A percentile compares a stretch with the other conserved stretches of the same genome.
phyloP scores from a whole-genome alignment of 2,888 invertebrate genomes.

The Ichneumon xanthorius region DNA sequence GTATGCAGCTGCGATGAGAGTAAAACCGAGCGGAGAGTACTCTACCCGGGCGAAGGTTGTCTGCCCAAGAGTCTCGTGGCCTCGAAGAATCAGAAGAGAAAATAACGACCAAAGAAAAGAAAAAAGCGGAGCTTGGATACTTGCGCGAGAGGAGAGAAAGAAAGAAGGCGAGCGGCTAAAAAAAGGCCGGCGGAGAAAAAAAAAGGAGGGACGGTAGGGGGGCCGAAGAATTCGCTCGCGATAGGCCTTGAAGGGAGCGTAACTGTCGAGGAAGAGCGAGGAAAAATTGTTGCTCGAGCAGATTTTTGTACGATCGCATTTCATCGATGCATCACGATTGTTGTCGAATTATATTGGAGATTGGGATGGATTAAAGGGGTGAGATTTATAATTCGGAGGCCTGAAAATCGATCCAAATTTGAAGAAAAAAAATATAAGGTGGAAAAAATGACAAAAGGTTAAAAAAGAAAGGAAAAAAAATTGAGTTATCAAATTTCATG shows the following conservation, averaged over 20 bases:
- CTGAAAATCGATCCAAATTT: neutral
- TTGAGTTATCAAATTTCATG: no score
- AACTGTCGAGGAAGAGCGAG: constrained; percentile 37
- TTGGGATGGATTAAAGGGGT: neutral
- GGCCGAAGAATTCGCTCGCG: constrained; percentile 64
- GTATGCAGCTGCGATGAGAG: constrained; percentile 55
- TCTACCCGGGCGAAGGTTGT: constrained; percentile 80
- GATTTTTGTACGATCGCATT: no score
- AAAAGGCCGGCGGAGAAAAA: constrained; percentile 67
- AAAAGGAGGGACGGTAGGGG: constrained; percentile 67
- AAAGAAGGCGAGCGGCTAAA: constrained; percentile 64
- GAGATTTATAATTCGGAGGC: neutral
- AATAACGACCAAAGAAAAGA: constrained; percentile 50
- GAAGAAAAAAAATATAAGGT: no score
- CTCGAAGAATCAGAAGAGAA: constrained; percentile 76
- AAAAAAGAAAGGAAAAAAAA: no score
- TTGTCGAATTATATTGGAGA: neutral
- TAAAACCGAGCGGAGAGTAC: constrained; percentile 65
- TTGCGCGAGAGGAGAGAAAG: constrained; percentile 70
- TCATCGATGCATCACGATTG: no score
- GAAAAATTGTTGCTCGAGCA: no score
- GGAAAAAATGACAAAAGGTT: no score
- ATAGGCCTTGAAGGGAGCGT: constrained; percentile 59
- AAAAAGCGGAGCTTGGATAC: constrained; percentile 60
- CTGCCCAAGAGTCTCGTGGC: constrained; percentile 81